phyloP scores from a whole-genome alignment of 2,113 vertebrate genomes.

The Ailuropoda melanoleuca region DNA sequence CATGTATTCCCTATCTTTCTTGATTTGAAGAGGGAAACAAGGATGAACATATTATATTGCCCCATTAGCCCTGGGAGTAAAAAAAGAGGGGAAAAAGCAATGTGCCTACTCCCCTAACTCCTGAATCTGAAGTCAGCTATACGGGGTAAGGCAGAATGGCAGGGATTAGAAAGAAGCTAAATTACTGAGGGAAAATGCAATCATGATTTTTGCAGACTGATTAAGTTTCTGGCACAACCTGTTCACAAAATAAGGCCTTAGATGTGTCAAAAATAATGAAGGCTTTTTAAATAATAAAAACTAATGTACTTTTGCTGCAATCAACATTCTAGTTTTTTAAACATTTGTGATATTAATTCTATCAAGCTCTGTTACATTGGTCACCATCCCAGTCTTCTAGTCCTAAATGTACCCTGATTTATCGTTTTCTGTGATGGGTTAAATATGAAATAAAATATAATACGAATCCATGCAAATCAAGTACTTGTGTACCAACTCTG shows the following conservation, averaged over 20 bases:
- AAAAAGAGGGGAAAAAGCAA: background rate
- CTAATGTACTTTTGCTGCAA: background rate
- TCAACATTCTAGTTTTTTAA: background rate
- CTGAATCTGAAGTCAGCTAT: background rate
- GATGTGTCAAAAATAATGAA: background rate
- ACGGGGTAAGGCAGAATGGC: background rate
- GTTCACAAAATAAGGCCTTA: background rate
- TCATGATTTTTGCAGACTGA: background rate
- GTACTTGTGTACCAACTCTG: background rate
- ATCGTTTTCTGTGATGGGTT: background rate
- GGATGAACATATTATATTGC: background rate
- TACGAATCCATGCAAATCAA: background rate
- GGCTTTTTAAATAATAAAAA: background rate
- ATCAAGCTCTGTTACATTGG: background rate
- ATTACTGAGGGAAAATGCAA: background rate
- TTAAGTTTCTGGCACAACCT: background rate
- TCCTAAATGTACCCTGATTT: background rate
- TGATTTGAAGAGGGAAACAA: constrained; percentile 2
- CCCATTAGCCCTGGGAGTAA: background rate
- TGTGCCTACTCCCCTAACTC: background rate
- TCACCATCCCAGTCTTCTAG: background rate
- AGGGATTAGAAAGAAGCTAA: background rate
- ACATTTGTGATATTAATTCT: background rate
- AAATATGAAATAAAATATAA: constrained; percentile 22
- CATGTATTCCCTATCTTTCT: background rate